Conservation (phyloP, 1,140 invertebrate species). For the Lordiphosa clarofinis region DNA sequence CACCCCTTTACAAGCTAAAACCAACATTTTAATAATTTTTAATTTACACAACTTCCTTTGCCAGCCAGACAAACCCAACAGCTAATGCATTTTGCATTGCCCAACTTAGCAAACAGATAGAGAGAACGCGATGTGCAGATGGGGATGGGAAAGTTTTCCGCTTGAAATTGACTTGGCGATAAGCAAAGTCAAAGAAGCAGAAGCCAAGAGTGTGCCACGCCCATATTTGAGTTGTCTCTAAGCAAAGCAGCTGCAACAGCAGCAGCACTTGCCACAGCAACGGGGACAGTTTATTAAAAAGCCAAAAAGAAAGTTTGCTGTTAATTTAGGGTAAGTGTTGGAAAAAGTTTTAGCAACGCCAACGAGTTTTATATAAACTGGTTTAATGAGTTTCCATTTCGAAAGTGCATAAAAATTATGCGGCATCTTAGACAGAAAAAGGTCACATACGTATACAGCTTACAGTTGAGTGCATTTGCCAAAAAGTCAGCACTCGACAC, state of each 20-base stretch:
- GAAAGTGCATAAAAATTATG: conserved; percentile 25
- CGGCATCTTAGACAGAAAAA: conserved; percentile 22
- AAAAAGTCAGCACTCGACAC: no score
- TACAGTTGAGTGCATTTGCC: conserved; percentile 13
- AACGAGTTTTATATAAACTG: conserved; percentile 50
- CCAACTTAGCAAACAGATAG: conserved; percentile 13
- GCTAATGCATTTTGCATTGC: conserved; percentile 43
- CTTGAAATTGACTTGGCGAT: conserved; percentile 35
- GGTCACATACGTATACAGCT: conserved; percentile 3
- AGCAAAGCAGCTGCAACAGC: conserved; percentile 14
- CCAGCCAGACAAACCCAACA: not conserved
- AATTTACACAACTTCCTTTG: conserved; percentile 24
- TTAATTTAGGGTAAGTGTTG: conserved; percentile 53
- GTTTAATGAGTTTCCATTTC: conserved; percentile 30
- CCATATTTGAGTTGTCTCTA: conserved; percentile 31
- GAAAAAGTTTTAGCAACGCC: conserved; percentile 31
- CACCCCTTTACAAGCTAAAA: no score
- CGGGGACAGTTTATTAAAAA: conserved; percentile 16
- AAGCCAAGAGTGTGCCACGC: not conserved
- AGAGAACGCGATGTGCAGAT: not conserved
- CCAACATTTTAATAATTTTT: conserved; percentile 31
- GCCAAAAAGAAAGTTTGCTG: conserved; percentile 35
- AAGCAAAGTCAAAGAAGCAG: not conserved
- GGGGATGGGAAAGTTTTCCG: conserved; percentile 7
- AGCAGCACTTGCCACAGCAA: conserved; percentile 18